Conservation (phyloP, 2,888 invertebrate genomes). For the Hirtodrosophila duncani region DNA sequence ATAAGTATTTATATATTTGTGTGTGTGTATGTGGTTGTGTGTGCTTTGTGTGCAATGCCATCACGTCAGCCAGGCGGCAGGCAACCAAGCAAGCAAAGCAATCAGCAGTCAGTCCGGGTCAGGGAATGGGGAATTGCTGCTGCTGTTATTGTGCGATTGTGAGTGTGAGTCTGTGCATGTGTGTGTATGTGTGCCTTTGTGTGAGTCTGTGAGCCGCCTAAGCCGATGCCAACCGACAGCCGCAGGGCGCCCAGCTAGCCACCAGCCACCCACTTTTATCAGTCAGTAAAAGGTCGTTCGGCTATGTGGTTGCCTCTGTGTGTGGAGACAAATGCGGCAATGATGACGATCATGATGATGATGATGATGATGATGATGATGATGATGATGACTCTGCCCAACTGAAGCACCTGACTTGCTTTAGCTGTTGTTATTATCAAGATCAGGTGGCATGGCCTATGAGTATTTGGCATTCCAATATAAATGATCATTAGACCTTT, state of each 20-base stretch:
- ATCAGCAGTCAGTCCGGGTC: conserved; percentile 69
- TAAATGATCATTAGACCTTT: too few species aligned
- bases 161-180: conserved; percentile 6
- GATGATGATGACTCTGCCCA: conserved; percentile 7
- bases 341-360: conserved; percentile 4
- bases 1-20: conserved; percentile 2
- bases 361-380: conserved; percentile 14
- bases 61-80: conserved; percentile 67
- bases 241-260: conserved; percentile 36
- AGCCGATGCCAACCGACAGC: conserved; percentile 52
- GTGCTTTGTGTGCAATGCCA: conserved; percentile 58
- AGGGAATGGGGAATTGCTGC: conserved; percentile 55
- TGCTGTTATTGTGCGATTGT: conserved; percentile 34
- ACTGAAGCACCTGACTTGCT: conserved; percentile 51
- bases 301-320: conserved; percentile 48
- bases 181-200: conserved; percentile 9
- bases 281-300: conserved; percentile 70
- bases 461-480: neutral
- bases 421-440: conserved; percentile 17
- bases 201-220: conserved; percentile 35
- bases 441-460: conserved; percentile 25
- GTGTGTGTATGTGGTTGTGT: conserved; percentile 4
- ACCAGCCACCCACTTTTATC: conserved; percentile 65
- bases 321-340: neutral
- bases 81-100: conserved; percentile 65